Base-by-base conservation (phyloP, 1,140 invertebrate genomes). In the Oryzaephilus surinamensis region DNA sequence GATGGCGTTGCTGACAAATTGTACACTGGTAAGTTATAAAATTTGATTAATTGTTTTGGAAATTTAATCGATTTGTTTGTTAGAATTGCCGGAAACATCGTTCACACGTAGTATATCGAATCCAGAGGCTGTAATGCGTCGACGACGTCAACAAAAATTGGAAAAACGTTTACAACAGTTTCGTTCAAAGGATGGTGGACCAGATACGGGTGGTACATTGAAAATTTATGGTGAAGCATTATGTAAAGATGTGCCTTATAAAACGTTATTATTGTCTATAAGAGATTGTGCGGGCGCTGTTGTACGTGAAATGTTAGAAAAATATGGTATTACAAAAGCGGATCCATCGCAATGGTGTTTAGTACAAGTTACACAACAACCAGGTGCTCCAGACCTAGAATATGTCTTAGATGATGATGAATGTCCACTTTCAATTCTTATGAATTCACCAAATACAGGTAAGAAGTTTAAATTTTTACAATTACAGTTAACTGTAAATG, bases 91-190 rank as follows among this genome's bases (percentile, higher is more conserved):
- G 13, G 93, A 97, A 69, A 96, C 92, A 16, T 94, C 88, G 60
- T 99, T 99, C 64, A 98, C 94, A 11, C 72, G 96, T 45, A 97
- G 91, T 46, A 98, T 99, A 58, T 97, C 93, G 32, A 99, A 99
- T 72, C 96, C 96, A 6, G 96, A 99, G 71, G 92, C 93, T 37
- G 96, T 99, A 37, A 98, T 99, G 96, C 74, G 93, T 42, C 75
- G 95, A 20, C 70, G 94, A 39, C 68, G 96, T n/a, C 93, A 98
- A 58, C 91, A 97, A 62, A 97, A 97, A 62, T 70, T 99, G 29
- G 95, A 99, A 64, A 82, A 88, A 52, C 98, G 96, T 63, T 66
- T 99, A 46, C 89, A 97, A 61, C 90, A 97, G 62, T 97, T 98
- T 65, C 74, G 88, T 16, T 90, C 84, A 41, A 85, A 90, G 57